Percentiles rank a stretch among this genome's conserved stretches.
These are phyloP conservation scores for Smutsia gigantea DNA, from an alignment of 2,797 vertebrate species.

Conservation along the genomic window DNA sequence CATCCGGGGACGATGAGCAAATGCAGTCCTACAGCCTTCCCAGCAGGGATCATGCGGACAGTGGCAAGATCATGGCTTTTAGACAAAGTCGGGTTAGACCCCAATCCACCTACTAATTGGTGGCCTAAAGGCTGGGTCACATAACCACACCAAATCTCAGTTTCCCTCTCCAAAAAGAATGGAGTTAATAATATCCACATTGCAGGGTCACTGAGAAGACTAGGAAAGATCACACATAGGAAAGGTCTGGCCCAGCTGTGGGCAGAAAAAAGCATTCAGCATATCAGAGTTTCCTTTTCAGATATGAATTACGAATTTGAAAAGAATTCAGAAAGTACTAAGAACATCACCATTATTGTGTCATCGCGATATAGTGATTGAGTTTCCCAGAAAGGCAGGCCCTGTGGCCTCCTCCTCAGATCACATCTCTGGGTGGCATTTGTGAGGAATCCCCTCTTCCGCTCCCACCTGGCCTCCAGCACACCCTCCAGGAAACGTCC, in stretches of 20 bases:
- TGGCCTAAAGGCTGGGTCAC: neutral
- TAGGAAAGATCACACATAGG: neutral
- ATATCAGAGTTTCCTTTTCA: conserved; percentile 33
- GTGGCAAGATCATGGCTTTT: neutral
- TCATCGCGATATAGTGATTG: neutral
- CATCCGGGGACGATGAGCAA: conserved; percentile 43
- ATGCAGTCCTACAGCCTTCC: neutral
- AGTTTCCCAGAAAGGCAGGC: neutral
- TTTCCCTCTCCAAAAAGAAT: neutral
- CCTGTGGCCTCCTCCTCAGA: neutral
- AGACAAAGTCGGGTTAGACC: neutral
- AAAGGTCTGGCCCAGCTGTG: neutral
- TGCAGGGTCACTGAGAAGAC: neutral
- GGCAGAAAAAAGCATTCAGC: neutral
- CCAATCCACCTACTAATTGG: neutral
- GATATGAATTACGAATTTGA: conserved; percentile 7
- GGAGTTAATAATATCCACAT: neutral
- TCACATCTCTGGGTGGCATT: neutral
- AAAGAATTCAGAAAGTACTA: conserved; percentile 10
- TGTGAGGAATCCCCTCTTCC: neutral
- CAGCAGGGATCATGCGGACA: neutral
- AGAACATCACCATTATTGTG: neutral
- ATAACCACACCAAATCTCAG: neutral
- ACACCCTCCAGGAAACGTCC: neutral
- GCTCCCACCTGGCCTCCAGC: neutral